Conservation (phyloP, 2,888 invertebrate genomes). For the Heliconius ismenius region DNA sequence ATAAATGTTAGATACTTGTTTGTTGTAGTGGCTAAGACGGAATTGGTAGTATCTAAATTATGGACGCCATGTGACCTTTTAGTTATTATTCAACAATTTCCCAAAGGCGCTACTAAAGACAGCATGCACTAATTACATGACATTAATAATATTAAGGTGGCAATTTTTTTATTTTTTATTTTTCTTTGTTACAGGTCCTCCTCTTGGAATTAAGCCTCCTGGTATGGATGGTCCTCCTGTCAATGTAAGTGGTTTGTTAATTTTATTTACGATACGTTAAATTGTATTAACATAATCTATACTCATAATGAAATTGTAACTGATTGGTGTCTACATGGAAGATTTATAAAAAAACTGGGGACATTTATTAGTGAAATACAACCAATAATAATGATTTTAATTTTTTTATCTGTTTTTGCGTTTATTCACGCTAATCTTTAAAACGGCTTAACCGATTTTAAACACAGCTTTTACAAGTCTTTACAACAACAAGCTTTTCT, state of each 20-base stretch:
- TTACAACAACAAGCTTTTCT: no score
- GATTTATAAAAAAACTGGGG: no score
- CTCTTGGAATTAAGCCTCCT: constrained; percentile 66
- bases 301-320: no score
- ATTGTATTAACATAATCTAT: not conserved
- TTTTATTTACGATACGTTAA: constrained; percentile 16
- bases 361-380: no score
- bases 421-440: no score
- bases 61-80: not conserved
- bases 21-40: not conserved
- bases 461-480: no score
- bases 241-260: constrained; percentile 56
- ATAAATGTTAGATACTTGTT: not conserved
- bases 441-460: no score
- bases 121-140: not conserved
- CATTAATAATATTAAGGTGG: not conserved
- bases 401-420: no score
- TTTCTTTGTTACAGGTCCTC: constrained; percentile 66
- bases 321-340: no score
- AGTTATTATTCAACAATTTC: not conserved
- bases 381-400: no score
- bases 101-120: not conserved
- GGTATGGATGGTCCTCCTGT: constrained; percentile 69
- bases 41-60: not conserved
- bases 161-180: not conserved